Evolutionary conservation across 1,140 invertebrate species (phyloP).

Genomic region (Cherax destructor): DNA sequence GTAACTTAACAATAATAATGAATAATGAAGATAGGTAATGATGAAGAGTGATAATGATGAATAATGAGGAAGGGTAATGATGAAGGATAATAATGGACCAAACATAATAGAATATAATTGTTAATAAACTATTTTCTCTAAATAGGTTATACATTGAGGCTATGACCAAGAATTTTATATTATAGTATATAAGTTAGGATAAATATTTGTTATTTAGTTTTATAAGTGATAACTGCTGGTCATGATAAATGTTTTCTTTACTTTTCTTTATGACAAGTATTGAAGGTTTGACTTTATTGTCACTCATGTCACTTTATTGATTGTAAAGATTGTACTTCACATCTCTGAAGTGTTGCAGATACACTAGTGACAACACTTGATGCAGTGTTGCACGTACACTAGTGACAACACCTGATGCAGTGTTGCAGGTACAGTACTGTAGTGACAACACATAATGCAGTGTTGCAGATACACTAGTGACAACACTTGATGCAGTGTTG

Average conservation of each 20-base stretch:
- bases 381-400: no score
- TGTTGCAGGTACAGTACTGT: no score
- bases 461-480: no score
- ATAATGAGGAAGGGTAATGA: background rate
- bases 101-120: background rate
- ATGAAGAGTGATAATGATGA: no score
- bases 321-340: no score
- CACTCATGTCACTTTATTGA: background rate
- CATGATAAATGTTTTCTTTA: background rate
- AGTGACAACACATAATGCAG: no score
- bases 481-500: no score
- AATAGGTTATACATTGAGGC: constrained; percentile 44
- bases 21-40: background rate
- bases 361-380: no score
- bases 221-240: constrained; percentile 20
- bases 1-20: no score
- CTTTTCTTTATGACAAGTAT: background rate
- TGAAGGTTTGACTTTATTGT: constrained; percentile 21
- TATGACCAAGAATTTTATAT: constrained; percentile 61
- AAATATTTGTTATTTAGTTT: constrained; percentile 56
- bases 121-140: constrained; percentile 3
- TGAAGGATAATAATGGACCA: background rate
- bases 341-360: no score
- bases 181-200: constrained; percentile 35
- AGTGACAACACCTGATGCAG: no score